Evolutionary conservation across 1,140 invertebrate genomes (phyloP), one percentile per base, ranked within the genome.

Genomic region (Trichonephila inaurata): DNA sequence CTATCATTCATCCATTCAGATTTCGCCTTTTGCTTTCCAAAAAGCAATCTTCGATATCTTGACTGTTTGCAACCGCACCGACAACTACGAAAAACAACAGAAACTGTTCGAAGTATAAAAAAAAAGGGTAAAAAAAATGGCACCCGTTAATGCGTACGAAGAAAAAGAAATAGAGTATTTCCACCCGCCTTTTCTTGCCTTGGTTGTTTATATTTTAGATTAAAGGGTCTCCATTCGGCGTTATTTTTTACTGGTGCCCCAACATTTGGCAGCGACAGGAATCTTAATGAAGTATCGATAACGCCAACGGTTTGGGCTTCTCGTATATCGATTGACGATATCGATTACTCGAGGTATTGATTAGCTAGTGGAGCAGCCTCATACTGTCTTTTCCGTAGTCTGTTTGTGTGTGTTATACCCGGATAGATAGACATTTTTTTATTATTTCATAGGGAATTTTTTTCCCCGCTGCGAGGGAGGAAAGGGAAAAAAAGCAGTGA

Each of bases 221-320:
- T 93, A 93, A 93, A 93, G 92, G 88, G 92, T 28, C 91, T 85
- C 61, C 64, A 44, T n/a, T 60, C 62, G 91, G 33, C 61, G 61
- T 86, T 61, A 61, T 93, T 93, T 92, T 92, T 92, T 83, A 24
- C 21, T 62, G 24, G 40, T 44, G 60, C 51, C 60, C 66, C 69
- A 93, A 89, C 92, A 93, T 93, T 93, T 93, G 92, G 86, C 66
- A 85, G 62, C 92, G 92, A 93, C 92, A 93, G 86, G 92, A 93
- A 93, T 93, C 92, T 93, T 93, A 93, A 93, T 93, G 92, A 93
- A 93, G 92, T 93, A 93, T 93, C 92, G 92, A 93, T 93, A 93
- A 93, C 92, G 86, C 92, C 92, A 93, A 93, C 92, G 90, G 51
- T 92, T 77, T 16, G 69, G 44, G 44, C 69, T n/a, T 60, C 58